A percentile compares a stretch with the other conserved stretches of the same genome.
Evolutionary conservation across 2,888 invertebrate species (phyloP).

Genomic region (Brachyptera putata): DNA sequence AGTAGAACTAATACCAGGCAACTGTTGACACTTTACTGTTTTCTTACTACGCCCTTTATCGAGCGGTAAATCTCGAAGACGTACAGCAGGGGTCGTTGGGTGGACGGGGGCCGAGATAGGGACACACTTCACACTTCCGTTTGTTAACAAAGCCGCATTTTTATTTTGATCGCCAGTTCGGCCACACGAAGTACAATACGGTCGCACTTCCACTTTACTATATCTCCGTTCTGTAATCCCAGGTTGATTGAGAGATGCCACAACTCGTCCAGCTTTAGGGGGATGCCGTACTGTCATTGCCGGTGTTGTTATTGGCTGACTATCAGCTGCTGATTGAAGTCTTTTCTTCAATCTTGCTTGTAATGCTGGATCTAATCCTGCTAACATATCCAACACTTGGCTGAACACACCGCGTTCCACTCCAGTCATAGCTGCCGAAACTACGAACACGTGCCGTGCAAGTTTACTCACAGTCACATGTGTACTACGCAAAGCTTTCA

Average conservation of each 20-base stretch:
- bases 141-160: too few species aligned
- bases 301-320: background rate
- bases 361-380: conserved; percentile 22
- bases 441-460: conserved; percentile 25
- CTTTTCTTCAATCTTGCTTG: conserved; percentile 23
- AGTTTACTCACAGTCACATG: conserved; percentile 24
- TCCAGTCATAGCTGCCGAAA: conserved; percentile 23
- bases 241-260: background rate
- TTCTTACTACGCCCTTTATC: conserved; percentile 6
- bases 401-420: conserved; percentile 16
- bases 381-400: conserved; percentile 24
- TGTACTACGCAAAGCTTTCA: conserved; percentile 25
- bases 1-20: background rate
- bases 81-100: background rate
- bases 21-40: conserved; percentile 17
- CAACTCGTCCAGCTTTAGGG: background rate
- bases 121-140: background rate
- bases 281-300: background rate
- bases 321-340: conserved; percentile 16
- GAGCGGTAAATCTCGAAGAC: conserved; percentile 24
- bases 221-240: background rate
- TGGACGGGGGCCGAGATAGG: background rate
- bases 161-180: background rate
- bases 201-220: background rate
- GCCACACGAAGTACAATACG: background rate